These are phyloP conservation scores for Microtus agrestis DNA, from an alignment of 2,797 vertebrate species.

Conservation along the genomic window DNA sequence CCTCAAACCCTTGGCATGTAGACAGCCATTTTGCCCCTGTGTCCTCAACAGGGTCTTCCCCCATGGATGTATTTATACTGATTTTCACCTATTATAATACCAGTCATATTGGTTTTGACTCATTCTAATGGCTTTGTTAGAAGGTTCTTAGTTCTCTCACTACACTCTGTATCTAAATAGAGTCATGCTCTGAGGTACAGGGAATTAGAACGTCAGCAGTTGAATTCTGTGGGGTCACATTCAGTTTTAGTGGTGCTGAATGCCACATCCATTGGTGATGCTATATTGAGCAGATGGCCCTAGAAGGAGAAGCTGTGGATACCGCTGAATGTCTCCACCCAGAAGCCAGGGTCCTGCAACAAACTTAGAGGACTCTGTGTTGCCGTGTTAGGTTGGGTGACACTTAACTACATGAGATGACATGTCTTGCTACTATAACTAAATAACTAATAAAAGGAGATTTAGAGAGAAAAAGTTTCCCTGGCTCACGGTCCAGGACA, in stretches of 20 bases:
- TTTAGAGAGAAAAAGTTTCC: neutral
- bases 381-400: neutral
- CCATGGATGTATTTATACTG: neutral
- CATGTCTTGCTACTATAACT: neutral
- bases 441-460: neutral
- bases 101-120: neutral
- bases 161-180: neutral
- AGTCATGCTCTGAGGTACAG: neutral
- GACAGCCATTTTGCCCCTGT: no score
- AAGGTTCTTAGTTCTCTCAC: neutral
- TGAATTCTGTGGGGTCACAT: neutral
- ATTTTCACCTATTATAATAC: constrained; percentile 1
- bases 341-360: neutral
- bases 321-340: neutral
- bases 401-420: neutral
- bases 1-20: neutral
- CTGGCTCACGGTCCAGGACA: neutral
- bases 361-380: no score
- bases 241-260: neutral
- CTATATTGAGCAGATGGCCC: no score
- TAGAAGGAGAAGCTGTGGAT: neutral
- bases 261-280: neutral
- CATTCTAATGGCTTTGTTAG: neutral
- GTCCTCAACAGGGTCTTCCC: neutral
- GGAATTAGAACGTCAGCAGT: neutral